Base-by-base conservation (phyloP, 2,888 invertebrate species). In the Patella depressa region DNA sequence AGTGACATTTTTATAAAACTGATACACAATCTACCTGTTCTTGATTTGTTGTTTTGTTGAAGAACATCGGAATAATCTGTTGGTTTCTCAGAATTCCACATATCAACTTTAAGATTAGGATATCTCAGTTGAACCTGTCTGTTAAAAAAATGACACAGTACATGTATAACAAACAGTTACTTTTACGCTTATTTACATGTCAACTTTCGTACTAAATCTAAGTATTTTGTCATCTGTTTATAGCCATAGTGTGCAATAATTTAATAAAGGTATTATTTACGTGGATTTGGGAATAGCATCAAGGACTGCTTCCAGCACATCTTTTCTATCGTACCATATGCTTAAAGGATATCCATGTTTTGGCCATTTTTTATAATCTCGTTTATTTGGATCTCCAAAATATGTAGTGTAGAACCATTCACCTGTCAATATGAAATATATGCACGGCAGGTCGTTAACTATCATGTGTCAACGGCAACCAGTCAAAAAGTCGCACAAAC, bases 331-430 rank as follows among this genome's bases (percentile, higher is more conserved):
- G 19, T 71, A 24, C 45, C 72, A 77, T 17, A 70, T 69, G 24
- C 73, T 19, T 14, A 74, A 74, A 55, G 73, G 73, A 69, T 79
- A 78, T 7, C 80, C 78, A 3, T 73, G 72, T 45, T 34, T 45
- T 1, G 79, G 77, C 71, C 77, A 71, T n/a, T 73, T 70, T 53
- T 74, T 69, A 69, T 77, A 57, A 15, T 75, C 74, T 54, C 76
- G 45, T 55, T 29, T 65, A 15, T 77, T 53, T 0, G 77, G 77
- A 54, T 75, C 59, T 5, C 80, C 78, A 71, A 78, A 80, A 72
- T 80, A 73, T 15, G 73, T 73, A 15, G 79, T 79, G 69, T 74
- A 74, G 53, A 72, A 76, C 76, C 78, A 79, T 70, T 79, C 78
- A 11, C 78, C 78, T 79, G 24, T 12, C 70, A n/a, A 45, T 45